Evolutionary conservation across 37 sponge, comb jelly and placozoan species (phyloP).

Genomic region (Chondrosia reniformis): DNA sequence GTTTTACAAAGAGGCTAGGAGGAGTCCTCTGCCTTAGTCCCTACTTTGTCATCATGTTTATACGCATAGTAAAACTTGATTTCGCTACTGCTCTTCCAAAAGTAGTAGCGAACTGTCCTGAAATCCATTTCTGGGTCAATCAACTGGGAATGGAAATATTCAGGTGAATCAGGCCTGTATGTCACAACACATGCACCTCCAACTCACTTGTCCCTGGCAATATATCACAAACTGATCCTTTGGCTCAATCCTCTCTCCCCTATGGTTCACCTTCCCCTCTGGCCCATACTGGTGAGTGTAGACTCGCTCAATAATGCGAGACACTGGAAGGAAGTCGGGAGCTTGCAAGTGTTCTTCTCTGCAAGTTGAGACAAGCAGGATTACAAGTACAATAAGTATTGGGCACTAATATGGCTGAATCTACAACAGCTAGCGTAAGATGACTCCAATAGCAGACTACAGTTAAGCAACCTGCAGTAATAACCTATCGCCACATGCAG

Average conservation of each 20-base stretch:
- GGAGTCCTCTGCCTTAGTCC: too few relatives aligned
- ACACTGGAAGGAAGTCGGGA: conserved; percentile 57
- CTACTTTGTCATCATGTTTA: conserved; percentile 17
- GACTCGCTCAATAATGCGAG: conserved; percentile 50
- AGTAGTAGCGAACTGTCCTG: conserved; percentile 76
- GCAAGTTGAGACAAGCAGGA: too few relatives aligned
- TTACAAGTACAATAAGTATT: too few relatives aligned
- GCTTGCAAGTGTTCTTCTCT: conserved; percentile 47
- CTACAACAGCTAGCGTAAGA: too few relatives aligned
- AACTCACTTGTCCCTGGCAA: conserved; percentile 54
- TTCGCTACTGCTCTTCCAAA: conserved; percentile 91
- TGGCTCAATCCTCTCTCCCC: conserved; percentile 15
- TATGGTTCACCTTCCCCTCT: conserved; percentile 15
- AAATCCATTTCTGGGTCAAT: conserved; percentile 79
- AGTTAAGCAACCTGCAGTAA: too few relatives aligned
- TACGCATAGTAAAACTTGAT: conserved; percentile 64
- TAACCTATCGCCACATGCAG: too few relatives aligned
- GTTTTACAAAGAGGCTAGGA: too few relatives aligned
- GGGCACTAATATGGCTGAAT: too few relatives aligned
- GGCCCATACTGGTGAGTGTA: conserved; percentile 42
- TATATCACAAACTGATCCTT: conserved; percentile 27
- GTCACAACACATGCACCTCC: not conserved
- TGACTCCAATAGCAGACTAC: too few relatives aligned
- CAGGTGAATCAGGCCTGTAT: not conserved
- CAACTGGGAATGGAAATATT: conserved; percentile 40